Evolutionary conservation across 2,888 invertebrate genomes (phyloP), one percentile per base, ranked within the genome.

Genomic region (Lochmaea capreae): DNA sequence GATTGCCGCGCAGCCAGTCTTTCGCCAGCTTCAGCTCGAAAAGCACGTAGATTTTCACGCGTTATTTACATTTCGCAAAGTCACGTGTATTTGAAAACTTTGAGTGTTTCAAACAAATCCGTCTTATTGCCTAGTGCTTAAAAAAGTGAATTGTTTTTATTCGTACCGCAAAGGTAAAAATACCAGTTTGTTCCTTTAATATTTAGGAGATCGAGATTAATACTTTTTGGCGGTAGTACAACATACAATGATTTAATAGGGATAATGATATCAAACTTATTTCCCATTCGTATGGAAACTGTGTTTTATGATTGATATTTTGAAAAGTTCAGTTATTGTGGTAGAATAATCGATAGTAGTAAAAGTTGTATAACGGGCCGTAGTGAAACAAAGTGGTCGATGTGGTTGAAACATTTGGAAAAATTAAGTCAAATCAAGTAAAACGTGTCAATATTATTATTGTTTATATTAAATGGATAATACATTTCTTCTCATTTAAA

Each of bases 1-100:
- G 83, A 83, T 83, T 82, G 81, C 83, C 82, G 83, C 83, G 83
- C 75, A 72, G 75, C 84, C 85, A 86, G 86, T 86, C 82, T 81
- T 80, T 80, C 84, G 84, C 83, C 84, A 84, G 84, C 84, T 81
- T 82, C 74, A 82, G 76, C 73, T 73, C 77, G 78, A 82, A 79
- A 80, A 82, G 81, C 82, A 84, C 81, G 82, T 81, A 76, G 62
- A 67, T 67, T 63, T 62, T 68, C 57, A 59, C 54, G 66, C 62
- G 70, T 70, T 70, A 63, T 70, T 70, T 70, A 67, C 61, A 52
- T 62, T 69, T 72, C 62, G 52, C 58, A n/a, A 57, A 61, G 66
- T 72, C 72, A 80, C 81, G 81, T 81, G 81, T 78, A 76, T 71
- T 49, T 67, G 62, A 70, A 63, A 67, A 63, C 54, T 42, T 54